Conservation (phyloP, 2,113 vertebrate genomes). For the Apaloderma vittatum region DNA sequence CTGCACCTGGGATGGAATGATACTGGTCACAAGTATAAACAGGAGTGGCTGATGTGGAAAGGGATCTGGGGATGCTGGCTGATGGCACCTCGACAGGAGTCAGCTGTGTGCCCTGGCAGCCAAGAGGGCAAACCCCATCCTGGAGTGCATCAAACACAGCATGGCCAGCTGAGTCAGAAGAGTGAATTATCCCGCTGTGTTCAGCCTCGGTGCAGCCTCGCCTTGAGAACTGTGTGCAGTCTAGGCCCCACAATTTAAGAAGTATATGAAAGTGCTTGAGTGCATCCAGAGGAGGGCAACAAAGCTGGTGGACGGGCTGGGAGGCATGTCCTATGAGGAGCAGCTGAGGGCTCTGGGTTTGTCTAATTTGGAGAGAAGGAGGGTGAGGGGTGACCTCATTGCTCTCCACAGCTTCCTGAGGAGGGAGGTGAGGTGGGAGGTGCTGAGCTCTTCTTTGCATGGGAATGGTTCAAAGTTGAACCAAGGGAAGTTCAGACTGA, state of each 20-base stretch:
- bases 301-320: background rate
- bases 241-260: background rate
- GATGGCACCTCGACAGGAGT: background rate
- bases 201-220: fast-evolving
- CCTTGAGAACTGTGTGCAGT: background rate
- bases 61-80: background rate
- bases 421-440: background rate
- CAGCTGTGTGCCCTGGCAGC: background rate
- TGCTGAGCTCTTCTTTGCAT: fast-evolving
- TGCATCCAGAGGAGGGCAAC: fast-evolving
- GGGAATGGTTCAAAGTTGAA: background rate
- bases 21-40: fast-evolving
- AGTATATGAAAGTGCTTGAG: background rate
- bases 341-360: fast-evolving
- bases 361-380: background rate
- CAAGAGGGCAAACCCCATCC: background rate
- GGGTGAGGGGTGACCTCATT: background rate
- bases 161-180: background rate
- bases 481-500: background rate
- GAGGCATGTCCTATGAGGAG: background rate
- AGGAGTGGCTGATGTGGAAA: background rate
- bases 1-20: background rate
- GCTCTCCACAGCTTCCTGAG: background rate
- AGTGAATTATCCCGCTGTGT: fast-evolving
- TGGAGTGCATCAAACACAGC: background rate